Evolutionary conservation across 2,113 vertebrate genomes (phyloP), one percentile per base, ranked within the genome.

Genomic region (Chaetops frenatus): DNA sequence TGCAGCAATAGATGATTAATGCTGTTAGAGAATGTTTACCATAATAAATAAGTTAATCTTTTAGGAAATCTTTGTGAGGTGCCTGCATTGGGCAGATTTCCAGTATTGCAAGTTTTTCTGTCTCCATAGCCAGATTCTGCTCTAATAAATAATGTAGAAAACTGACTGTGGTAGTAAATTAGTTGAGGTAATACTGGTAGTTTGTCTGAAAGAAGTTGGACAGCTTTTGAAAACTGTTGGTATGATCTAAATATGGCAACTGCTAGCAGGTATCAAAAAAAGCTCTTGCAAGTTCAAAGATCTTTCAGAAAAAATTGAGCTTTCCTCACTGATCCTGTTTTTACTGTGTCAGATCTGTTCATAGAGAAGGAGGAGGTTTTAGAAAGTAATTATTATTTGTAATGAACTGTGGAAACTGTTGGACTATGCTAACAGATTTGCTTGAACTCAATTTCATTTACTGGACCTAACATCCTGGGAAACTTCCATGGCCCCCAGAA

Each of bases 361-460:
- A 25, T 33, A 65, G 35, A 23, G 58, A 92, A 61, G 45, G 9
- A 76, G 19, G 42, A 89, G 38, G 38, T 70, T 91, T 82, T 38
- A 69, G 67, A 85, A 94, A 93, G 54, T 83, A 91, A 94, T 94
- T 89, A 87, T 80, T 87, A 66, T 88, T 95, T 91, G 50, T 93
- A 95, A 96, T 80, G 81, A 93, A 66, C 74, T 94, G 71, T 73
- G 74, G 38, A 73, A 92, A 70, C 33, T 73, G 58, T 77, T 54
- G 62, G 81, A 82, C 47, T 86, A 21, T 79, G 40, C 86, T 88
- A 93, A 95, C 81, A 90, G 85, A 80, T 95, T 95, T 94, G 24
- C 71, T 86, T 86, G 81, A 94, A 96, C 90, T 95, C 70, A 40
- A 62, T 92, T 95, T 95, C 47, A 42, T 94, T 90, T 80, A 45